Evolutionary conservation across 2,888 invertebrate species (phyloP), one percentile per base, ranked within the genome.

Genomic region (Eucera pruinosa): DNA sequence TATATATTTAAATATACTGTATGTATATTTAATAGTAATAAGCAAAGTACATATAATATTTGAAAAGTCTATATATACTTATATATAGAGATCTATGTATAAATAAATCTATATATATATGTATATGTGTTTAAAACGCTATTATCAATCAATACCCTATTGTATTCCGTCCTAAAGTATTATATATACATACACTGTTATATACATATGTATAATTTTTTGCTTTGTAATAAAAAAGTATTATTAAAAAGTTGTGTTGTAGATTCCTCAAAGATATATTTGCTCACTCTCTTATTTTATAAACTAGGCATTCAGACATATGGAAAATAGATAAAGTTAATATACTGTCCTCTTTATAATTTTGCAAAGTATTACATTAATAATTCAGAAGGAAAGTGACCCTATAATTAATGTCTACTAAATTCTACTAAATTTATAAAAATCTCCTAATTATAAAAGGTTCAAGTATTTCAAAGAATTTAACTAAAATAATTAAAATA

Each of bases 111-210:
- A 11, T 11, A 11, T n/a, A 18, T 43, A 6, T 43, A 18, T 36
- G 67, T 76, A 75, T 73, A 48, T 78, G 60, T 78, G 73, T 81
- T 69, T 80, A 80, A 67, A 76, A 57, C 62, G 72, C 70, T 75
- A 67, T 67, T 75, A 77, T 77, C 64, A 76, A 74, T 66, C 67
- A 54, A 76, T 74, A 80, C 85, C 85, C 86, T 85, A 82, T 71
- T 85, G 77, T 83, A 86, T 87, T 86, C 87, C 85, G 87, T 86
- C 86, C 85, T 83, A 80, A 81, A 78, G 55, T 80, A 76, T 82
- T 80, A 72, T 78, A 58, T 41, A 60, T 64, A 64, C 58, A 75
- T 62, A 57, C 52, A 75, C 25, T 75, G 75, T 75, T 84, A 84
- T 82, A 72, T 81, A 84, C 66, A 66, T 73, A 65, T 75, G 72